A percentile compares a stretch with the other conserved stretches of the same genome.
phyloP scores from a whole-genome alignment of 2,797 vertebrate genomes.

The Clarias platycephalus region DNA sequence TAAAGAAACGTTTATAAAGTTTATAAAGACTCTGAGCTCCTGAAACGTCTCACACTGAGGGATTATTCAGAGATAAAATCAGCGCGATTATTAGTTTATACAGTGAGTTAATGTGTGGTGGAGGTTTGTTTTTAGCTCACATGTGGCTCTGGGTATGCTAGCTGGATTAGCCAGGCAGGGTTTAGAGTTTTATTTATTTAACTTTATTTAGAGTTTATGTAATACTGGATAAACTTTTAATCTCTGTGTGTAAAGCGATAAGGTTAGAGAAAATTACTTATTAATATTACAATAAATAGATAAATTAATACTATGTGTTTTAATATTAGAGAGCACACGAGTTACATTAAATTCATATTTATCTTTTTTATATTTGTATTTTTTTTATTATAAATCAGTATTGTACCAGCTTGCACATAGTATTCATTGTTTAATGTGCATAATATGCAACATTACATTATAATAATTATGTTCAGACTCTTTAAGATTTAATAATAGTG shows the following conservation, averaged over 20 bases:
- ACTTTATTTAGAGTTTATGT: not conserved
- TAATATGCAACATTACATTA: too few species aligned
- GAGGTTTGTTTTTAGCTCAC: not conserved
- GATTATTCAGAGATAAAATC: not conserved
- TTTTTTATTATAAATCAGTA: not conserved
- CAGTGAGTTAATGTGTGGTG: not conserved
- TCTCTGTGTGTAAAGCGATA: not conserved
- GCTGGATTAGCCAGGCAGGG: not conserved
- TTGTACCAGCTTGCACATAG: too few species aligned
- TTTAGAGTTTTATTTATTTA: not conserved
- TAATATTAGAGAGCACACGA: not conserved
- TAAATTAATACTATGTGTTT: not conserved
- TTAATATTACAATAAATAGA: too few species aligned
- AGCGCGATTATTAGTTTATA: not conserved
- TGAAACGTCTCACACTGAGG: too few species aligned
- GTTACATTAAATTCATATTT: not conserved
- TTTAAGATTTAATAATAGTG: too few species aligned
- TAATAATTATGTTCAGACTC: too few species aligned
- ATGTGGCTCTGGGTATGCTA: slow-evolving; percentile 4
- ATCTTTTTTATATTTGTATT: not conserved
- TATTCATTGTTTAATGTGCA: too few species aligned
- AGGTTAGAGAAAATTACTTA: not conserved
- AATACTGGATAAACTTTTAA: not conserved
- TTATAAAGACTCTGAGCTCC: not conserved
- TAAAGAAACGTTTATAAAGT: not conserved